Evolutionary conservation across 2,888 invertebrate species (phyloP).

Genomic region (Eristalinus aeneus): DNA sequence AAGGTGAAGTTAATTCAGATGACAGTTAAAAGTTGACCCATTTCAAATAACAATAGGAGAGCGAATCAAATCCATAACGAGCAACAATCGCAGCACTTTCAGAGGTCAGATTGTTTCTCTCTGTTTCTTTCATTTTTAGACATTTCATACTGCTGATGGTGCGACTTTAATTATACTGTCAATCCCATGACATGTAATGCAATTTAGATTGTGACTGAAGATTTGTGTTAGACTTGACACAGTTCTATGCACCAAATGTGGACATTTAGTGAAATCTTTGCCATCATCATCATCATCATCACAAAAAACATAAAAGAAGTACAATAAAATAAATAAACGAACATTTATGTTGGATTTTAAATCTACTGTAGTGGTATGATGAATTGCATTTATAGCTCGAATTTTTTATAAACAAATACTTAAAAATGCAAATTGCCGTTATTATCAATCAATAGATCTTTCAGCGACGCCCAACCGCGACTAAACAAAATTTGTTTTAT

Average conservation of each 20-base stretch:
- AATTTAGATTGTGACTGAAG: neutral
- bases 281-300: too few relatives aligned
- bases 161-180: constrained; percentile 28
- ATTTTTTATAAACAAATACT: constrained; percentile 43
- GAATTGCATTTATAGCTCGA: constrained; percentile 6
- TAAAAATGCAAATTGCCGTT: constrained; percentile 49
- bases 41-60: constrained; percentile 35
- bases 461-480: constrained; percentile 33
- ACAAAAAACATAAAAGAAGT: too few relatives aligned
- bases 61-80: constrained; percentile 22
- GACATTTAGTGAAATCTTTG: too few relatives aligned
- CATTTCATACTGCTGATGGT: constrained; percentile 13
- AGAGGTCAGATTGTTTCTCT: constrained; percentile 20
- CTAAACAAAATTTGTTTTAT: constrained; percentile 24
- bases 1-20: constrained; percentile 32
- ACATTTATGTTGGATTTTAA: constrained; percentile 34
- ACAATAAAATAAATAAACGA: constrained; percentile 8
- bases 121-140: constrained; percentile 21
- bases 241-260: neutral
- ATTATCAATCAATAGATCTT: constrained; percentile 62
- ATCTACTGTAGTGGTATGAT: constrained; percentile 29
- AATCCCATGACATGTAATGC: constrained; percentile 8
- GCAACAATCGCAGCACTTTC: constrained; percentile 4
- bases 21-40: constrained; percentile 38
- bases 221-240: neutral